phyloP scores from a whole-genome alignment of 2,888 invertebrate genomes.

The Cephalotes varians region DNA sequence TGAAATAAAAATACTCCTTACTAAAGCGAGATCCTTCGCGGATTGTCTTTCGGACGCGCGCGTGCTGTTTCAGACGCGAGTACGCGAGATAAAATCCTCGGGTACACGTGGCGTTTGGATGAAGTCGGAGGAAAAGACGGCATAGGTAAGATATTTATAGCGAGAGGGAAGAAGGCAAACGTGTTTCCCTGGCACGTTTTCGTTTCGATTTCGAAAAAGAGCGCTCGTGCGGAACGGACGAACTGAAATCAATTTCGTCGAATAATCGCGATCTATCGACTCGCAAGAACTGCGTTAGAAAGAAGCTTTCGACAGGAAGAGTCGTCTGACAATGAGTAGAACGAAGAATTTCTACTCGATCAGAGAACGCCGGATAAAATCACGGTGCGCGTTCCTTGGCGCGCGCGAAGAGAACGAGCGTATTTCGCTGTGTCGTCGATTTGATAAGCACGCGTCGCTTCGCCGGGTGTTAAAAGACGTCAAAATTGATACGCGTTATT shows the following conservation, averaged over 20 bases:
- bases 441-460: conserved; percentile 4
- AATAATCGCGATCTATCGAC: conserved; percentile 52
- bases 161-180: conserved; percentile 26
- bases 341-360: conserved; percentile 16
- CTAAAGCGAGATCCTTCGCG: conserved; percentile 40
- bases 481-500: conserved; percentile 28
- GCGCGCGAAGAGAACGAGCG: background rate
- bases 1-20: conserved; percentile 39
- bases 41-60: background rate
- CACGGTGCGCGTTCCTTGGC: conserved; percentile 27
- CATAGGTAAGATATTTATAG: conserved; percentile 33
- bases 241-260: conserved; percentile 53
- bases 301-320: conserved; percentile 17
- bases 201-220: conserved; percentile 40
- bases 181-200: conserved; percentile 41
- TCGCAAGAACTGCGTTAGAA: conserved; percentile 13
- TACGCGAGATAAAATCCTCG: background rate
- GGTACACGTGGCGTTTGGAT: background rate
- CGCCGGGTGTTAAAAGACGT: background rate
- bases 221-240: conserved; percentile 46
- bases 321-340: conserved; percentile 19
- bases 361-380: conserved; percentile 12
- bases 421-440: background rate
- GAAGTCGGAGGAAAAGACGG: conserved; percentile 14
- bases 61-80: background rate